Percentiles rank a stretch among this genome's conserved stretches.
Evolutionary conservation across 2,797 vertebrate genomes (phyloP).

Genomic region (Pseudochirops cupreus): DNA sequence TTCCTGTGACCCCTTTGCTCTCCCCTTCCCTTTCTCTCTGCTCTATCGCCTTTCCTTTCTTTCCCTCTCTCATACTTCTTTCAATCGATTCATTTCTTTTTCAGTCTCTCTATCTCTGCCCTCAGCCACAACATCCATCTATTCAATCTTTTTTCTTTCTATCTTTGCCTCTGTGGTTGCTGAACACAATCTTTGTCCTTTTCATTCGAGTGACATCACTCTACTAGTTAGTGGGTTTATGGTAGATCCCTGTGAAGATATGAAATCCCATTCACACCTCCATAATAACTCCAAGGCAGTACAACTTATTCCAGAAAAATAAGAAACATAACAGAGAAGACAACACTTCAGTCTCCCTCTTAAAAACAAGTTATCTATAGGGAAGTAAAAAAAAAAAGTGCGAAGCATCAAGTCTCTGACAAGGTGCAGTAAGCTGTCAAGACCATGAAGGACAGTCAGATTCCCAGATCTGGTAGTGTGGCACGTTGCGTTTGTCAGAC

Average conservation of each 20-base stretch:
- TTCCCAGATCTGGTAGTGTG: not conserved
- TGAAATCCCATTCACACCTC: not conserved
- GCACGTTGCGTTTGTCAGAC: not conserved
- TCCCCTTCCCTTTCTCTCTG: not conserved
- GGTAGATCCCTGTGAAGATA: not conserved
- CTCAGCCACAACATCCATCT: not conserved
- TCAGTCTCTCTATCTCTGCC: not conserved
- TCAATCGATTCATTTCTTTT: not conserved
- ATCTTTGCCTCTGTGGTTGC: not conserved
- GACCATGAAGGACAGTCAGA: not conserved
- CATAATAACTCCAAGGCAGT: not conserved
- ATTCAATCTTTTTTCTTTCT: not conserved
- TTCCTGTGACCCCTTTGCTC: not conserved
- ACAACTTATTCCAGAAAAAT: not conserved
- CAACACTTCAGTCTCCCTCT: not conserved
- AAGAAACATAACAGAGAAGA: not conserved
- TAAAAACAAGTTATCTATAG: not conserved
- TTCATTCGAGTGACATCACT: not conserved
- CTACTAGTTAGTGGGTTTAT: not conserved
- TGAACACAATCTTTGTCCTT: not conserved
- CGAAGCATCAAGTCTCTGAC: not conserved
- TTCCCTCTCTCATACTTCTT: not conserved
- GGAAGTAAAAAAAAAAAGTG: not conserved
- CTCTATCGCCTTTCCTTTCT: not conserved
- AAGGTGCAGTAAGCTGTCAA: not conserved